Base-by-base conservation (phyloP, 2,113 vertebrate genomes). In the Eretmochelys imbricata region DNA sequence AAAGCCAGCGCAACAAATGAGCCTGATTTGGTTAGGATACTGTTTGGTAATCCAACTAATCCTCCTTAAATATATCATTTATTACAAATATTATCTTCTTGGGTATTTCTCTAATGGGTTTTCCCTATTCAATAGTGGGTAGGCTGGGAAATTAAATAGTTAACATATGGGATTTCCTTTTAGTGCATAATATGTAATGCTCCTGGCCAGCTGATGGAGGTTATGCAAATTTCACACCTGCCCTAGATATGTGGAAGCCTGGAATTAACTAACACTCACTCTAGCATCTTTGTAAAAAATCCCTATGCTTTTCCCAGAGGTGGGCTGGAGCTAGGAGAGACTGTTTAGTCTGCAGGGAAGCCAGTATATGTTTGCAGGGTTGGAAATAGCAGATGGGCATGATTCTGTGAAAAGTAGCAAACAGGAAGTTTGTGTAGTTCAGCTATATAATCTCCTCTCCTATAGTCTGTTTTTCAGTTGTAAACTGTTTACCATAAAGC, bases 41-140 rank as follows among this genome's bases (percentile, higher is more conserved):
- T 95, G 31, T 85, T 88, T 94, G 94, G 91, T 97, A 96, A 93
- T 78, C 46, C 19, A 89, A 85, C 29, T 96, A 97, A 98, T 96
- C 88, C 72, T 62, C 65, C 62, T 96, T 80, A 95, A 97, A 94
- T 91, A 65, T 89, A 72, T 69, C 88, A 76, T 89, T 97, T 96
- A 90, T 96, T 93, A 59, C 93, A 93, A 94, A 93, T 82, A 55
- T 55, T 13, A 81, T 89, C 42, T 59, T 89, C 87, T 83, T 54
- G 78, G 31, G 25, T 82, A 57, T 95, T 90, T 57, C 1, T 17
- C 20, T 80, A 17, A 55, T 65, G 84, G 42, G 38, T 93, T 96
- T 94, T 50, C 55, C 10, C 24, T 81, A 82, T 85, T 80, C 76
- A 89, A 13, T 94, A 75, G 82, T 75, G 53, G 3, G 9, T 16